These are phyloP conservation scores for Trissolcus basalis DNA, from an alignment of 1,140 invertebrate species.

Conservation along the genomic window DNA sequence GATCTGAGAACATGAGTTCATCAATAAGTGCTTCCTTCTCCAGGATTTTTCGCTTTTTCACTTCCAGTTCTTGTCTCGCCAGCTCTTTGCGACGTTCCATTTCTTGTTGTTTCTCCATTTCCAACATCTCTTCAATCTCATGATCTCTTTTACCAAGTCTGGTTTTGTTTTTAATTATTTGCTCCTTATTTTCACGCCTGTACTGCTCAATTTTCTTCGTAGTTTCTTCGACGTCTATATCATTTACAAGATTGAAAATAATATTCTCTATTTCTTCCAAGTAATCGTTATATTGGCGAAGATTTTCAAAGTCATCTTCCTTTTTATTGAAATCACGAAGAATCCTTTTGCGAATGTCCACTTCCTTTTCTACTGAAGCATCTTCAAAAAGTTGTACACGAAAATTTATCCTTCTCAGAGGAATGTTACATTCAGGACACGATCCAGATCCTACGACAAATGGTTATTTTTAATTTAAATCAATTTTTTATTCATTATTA, in stretches of 20 bases:
- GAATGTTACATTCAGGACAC: constrained; percentile 94
- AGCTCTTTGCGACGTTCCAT: constrained; percentile 81
- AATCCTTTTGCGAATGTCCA: constrained; percentile 94
- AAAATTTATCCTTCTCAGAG: constrained; percentile 92
- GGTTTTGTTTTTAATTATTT: constrained; percentile 91
- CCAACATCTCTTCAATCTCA: constrained; percentile 91
- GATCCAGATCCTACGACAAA: constrained; percentile 86
- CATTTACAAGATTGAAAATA: constrained; percentile 93
- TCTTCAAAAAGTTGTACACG: constrained; percentile 97
- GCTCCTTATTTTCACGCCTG: constrained; percentile 93
- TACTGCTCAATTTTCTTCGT: constrained; percentile 95
- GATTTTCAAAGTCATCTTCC: constrained; percentile 89
- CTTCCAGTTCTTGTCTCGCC: constrained; percentile 81
- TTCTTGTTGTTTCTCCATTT: constrained; percentile 86
- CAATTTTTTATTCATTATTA: background rate
- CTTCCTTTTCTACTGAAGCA: constrained; percentile 96
- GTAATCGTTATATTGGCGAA: constrained; percentile 94
- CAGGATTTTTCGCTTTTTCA: constrained; percentile 88
- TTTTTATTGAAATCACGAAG: constrained; percentile 94
- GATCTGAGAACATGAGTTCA: constrained; percentile 94
- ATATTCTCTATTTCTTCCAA: constrained; percentile 93
- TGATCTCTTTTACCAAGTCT: constrained; percentile 84
- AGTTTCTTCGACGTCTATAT: constrained; percentile 92
- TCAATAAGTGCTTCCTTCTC: constrained; percentile 94
- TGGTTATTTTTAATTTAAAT: background rate